Conservation (phyloP, 2,113 vertebrate species). For the Ellobius talpinus region DNA sequence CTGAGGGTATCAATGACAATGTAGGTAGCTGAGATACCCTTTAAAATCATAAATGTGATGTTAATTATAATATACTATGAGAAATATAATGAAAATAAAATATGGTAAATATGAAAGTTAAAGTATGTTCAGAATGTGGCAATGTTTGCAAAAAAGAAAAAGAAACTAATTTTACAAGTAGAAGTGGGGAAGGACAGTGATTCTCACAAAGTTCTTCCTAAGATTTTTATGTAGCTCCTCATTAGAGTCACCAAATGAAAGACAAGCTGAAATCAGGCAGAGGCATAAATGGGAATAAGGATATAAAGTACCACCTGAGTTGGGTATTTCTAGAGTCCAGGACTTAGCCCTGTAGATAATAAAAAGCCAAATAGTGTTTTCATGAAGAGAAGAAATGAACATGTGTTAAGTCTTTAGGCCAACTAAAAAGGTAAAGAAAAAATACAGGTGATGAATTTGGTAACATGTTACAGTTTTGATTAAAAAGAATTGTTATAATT, state of each 20-base stretch:
- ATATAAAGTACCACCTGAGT: neutral
- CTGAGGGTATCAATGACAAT: neutral
- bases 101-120: constrained; percentile 16
- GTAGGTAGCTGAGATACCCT: neutral
- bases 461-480: neutral
- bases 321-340: rapidly evolving
- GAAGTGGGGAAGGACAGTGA: neutral
- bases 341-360: rapidly evolving
- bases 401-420: neutral
- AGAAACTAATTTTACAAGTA: neutral
- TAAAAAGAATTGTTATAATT: neutral
- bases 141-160: neutral
- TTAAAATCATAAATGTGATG: neutral
- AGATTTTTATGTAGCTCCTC: neutral
- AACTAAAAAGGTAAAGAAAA: neutral
- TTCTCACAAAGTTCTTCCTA: neutral
- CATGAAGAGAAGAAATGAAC: neutral
- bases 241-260: neutral
- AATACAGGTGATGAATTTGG: neutral
- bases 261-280: neutral
- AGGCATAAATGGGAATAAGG: too few species aligned
- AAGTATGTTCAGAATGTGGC: neutral
- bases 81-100: neutral
- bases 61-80: neutral
- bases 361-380: neutral